These are phyloP conservation scores for Psophia crepitans DNA, from an alignment of 2,113 vertebrate species.

Conservation along the genomic window DNA sequence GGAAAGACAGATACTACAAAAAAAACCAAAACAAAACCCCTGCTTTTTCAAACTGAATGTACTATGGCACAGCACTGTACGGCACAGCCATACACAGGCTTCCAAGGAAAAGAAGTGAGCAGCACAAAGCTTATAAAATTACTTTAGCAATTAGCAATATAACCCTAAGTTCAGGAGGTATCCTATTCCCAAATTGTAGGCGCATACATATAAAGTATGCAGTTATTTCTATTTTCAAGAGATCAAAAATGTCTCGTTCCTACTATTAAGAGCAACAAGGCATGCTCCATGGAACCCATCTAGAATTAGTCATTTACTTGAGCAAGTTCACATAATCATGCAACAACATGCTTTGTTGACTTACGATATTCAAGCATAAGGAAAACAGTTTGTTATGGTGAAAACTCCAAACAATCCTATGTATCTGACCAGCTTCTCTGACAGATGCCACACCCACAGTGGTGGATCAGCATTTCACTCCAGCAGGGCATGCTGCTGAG, in stretches of 20 bases:
- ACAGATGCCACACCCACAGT: neutral
- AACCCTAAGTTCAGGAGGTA: neutral
- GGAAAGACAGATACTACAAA: neutral
- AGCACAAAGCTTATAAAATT: neutral
- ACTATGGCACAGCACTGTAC: neutral
- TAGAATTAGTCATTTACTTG: neutral
- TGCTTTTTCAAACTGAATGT: neutral
- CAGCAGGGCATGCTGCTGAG: neutral
- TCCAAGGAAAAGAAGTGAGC: neutral
- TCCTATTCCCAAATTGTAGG: neutral
- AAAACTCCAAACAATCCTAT: neutral
- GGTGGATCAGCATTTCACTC: neutral
- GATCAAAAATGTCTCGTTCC: neutral
- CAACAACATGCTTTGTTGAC: neutral
- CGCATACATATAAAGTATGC: neutral
- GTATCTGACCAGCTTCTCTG: neutral
- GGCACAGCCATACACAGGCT: neutral
- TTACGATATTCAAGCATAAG: neutral
- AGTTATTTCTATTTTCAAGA: neutral
- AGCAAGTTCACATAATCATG: neutral
- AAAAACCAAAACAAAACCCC: no score
- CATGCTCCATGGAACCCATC: neutral
- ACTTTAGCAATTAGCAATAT: neutral
- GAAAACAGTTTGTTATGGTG: neutral
- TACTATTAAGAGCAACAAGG: neutral